phyloP scores from a whole-genome alignment of 2,113 vertebrate species.

The Pycnonotus jocosus region DNA sequence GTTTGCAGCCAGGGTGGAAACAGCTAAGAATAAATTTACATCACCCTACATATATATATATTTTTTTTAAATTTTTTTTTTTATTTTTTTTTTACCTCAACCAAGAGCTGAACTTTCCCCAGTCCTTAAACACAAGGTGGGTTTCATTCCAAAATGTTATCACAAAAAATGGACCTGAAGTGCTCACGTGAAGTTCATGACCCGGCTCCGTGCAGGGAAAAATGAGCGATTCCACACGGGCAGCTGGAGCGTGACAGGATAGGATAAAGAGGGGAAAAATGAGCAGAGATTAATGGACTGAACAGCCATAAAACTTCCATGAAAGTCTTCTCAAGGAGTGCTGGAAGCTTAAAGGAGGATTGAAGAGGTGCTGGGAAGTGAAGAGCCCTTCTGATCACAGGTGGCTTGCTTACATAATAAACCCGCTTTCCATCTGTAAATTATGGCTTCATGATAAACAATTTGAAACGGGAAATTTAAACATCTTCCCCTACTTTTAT shows the following conservation, averaged over 20 bases:
- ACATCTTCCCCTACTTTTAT: not conserved
- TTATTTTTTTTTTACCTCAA: too few species aligned
- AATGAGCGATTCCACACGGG: not conserved
- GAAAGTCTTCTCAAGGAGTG: slow-evolving; percentile 10
- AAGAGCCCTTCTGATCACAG: not conserved
- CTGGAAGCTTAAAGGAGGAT: not conserved
- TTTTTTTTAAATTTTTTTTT: too few species aligned
- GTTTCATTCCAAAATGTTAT: not conserved
- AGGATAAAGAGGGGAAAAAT: not conserved
- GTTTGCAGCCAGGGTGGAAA: not conserved
- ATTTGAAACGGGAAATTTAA: not conserved
- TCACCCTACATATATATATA: accelerated
- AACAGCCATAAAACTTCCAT: not conserved
- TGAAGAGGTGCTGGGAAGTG: not conserved
- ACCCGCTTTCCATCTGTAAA: not conserved
- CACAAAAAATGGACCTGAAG: not conserved
- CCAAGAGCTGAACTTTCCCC: not conserved
- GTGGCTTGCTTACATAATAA: not conserved
- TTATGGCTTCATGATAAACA: not conserved
- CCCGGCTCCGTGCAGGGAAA: not conserved
- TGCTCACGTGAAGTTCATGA: not conserved
- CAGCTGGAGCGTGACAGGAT: not conserved
- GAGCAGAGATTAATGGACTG: not conserved
- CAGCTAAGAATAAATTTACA: not conserved
- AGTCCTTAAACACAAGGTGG: not conserved